A percentile compares a stretch with the other conserved stretches of the same genome.
Conservation (phyloP, 2,797 vertebrate genomes). For the Phataginus tetradactyla region DNA sequence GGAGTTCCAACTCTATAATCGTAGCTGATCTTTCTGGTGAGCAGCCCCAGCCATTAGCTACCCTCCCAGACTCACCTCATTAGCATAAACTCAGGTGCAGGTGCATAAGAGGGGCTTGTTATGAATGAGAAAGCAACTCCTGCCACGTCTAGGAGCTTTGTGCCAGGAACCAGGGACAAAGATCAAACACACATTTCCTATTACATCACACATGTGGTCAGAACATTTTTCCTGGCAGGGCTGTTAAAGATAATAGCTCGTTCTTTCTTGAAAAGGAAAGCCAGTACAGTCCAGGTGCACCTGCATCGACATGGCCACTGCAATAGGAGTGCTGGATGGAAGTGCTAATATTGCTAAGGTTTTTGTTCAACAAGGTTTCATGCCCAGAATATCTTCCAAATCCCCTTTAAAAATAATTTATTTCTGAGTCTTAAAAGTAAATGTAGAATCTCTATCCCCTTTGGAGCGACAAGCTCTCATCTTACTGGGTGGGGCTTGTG, state of each 20-base stretch:
- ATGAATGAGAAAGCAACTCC: neutral
- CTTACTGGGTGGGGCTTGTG: neutral
- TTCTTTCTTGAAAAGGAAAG: neutral
- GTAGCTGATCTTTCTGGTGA: neutral
- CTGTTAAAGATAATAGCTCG: neutral
- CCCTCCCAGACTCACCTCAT: neutral
- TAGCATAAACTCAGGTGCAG: neutral
- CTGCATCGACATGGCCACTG: neutral
- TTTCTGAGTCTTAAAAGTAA: conserved; percentile 7
- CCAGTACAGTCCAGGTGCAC: neutral
- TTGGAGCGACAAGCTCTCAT: neutral
- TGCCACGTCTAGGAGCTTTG: too few relatives aligned
- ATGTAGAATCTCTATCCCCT: neutral
- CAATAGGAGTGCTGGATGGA: neutral
- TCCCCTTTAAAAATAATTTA: neutral
- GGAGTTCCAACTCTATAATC: neutral
- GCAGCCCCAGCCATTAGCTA: neutral
- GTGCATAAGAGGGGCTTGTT: neutral
- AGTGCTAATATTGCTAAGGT: neutral
- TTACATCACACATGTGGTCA: neutral
- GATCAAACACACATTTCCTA: neutral
- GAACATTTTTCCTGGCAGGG: neutral
- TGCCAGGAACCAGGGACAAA: neutral
- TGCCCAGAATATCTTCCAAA: neutral
- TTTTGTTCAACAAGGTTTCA: neutral